phyloP scores from a whole-genome alignment of 2,797 vertebrate genomes.

The Pteronotus mesoamericanus region DNA sequence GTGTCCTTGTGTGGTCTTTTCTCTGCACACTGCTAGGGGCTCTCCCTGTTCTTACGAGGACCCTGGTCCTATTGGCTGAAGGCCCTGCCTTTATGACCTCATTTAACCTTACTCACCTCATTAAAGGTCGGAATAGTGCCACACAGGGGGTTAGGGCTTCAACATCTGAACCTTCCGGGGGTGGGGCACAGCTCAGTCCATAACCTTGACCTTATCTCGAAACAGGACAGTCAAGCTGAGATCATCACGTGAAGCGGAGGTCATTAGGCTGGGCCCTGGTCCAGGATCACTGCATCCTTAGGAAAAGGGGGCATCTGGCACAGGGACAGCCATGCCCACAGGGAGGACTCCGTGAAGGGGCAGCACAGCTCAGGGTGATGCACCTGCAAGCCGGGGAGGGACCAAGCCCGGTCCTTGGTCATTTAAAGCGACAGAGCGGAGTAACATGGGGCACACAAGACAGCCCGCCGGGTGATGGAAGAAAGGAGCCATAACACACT shows the following conservation, averaged over 20 bases:
- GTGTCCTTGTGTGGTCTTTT: rapidly evolving
- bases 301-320: background rate
- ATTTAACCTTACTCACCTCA: background rate
- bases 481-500: background rate
- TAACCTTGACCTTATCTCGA: background rate
- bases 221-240: background rate
- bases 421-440: background rate
- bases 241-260: background rate
- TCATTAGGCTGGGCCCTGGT: background rate
- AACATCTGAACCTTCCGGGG: no score
- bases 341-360: rapidly evolving
- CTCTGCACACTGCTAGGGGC: background rate
- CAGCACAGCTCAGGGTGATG: background rate
- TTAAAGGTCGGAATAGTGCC: background rate
- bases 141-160: background rate
- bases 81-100: background rate
- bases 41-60: background rate
- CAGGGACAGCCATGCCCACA: rapidly evolving
- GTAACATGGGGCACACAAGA: rapidly evolving
- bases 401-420: background rate
- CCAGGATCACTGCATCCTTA: background rate
- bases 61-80: background rate
- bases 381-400: background rate
- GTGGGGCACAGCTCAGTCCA: no score
- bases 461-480: background rate